Evolutionary conservation across 92 coral and sea anemone genomes (phyloP).

Genomic region (Montipora capitata): DNA sequence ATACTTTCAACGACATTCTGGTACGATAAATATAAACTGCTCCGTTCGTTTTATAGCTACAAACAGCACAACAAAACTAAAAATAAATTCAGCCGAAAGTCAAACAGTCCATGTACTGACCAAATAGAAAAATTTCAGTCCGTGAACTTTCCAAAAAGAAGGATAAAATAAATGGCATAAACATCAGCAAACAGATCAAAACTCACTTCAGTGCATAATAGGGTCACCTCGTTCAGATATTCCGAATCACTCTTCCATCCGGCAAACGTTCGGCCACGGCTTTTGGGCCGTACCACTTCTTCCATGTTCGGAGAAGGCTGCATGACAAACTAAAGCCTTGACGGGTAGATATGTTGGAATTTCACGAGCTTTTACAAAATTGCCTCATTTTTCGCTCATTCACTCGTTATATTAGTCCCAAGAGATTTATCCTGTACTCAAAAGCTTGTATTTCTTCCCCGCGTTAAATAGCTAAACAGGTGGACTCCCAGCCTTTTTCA

Average conservation of each 20-base stretch:
- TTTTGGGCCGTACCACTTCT: not conserved
- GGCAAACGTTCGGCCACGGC: slow-evolving; percentile 45
- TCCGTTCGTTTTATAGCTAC: no score
- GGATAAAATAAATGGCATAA: not conserved
- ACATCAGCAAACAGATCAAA: not conserved
- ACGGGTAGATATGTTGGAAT: no score
- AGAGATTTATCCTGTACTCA: not conserved
- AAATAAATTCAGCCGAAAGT: no score
- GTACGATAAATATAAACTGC: no score
- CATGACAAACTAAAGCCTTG: no score
- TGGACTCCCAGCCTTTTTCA: not conserved
- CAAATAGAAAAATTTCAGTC: no score
- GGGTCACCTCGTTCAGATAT: slow-evolving; percentile 34
- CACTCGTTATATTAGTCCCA: not conserved
- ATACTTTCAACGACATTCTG: no score
- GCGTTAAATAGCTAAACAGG: not conserved
- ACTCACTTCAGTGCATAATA: slow-evolving; percentile 72
- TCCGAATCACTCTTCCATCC: slow-evolving; percentile 69
- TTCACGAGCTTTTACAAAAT: no score
- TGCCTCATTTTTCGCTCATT: not conserved
- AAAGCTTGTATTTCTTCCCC: not conserved
- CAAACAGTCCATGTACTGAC: no score
- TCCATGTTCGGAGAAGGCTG: not conserved
- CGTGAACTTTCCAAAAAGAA: not conserved
- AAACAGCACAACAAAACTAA: no score